Evolutionary conservation across 2,113 vertebrate genomes (phyloP).

Genomic region (Oncorhynchus nerka): DNA sequence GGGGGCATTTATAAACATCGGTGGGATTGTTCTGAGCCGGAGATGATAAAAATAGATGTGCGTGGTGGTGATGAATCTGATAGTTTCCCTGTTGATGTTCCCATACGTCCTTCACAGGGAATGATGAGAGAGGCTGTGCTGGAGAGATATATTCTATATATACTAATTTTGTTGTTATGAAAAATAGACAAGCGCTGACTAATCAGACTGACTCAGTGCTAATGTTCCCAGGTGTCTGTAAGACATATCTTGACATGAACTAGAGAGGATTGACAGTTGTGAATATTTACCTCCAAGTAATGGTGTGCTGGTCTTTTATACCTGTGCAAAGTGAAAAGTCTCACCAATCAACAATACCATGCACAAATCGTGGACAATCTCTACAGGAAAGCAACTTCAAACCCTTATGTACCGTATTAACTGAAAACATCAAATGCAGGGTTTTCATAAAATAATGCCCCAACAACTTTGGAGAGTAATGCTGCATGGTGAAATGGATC

Average conservation of each 20-base stretch:
- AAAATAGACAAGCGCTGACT: not conserved
- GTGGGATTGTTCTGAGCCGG: conserved; percentile 24
- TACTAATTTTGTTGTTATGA: not conserved
- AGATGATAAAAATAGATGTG: conserved; percentile 45
- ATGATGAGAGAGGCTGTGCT: conserved; percentile 8
- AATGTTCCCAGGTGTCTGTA: not conserved
- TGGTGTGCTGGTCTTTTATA: too few relatives aligned
- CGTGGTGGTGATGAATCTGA: conserved; percentile 31
- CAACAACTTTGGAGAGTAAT: not conserved
- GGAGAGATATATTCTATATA: not conserved
- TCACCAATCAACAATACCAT: not conserved
- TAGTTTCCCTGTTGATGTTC: conserved; percentile 19
- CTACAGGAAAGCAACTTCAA: too few relatives aligned
- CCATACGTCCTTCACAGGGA: conserved; percentile 22
- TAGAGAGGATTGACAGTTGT: too few relatives aligned
- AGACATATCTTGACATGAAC: not conserved
- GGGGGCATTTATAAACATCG: conserved; percentile 38
- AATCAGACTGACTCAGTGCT: not conserved
- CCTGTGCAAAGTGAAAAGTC: too few relatives aligned
- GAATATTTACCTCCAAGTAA: too few relatives aligned
- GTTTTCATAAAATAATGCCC: too few relatives aligned
- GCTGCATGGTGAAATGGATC: not conserved
- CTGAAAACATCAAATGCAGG: too few relatives aligned
- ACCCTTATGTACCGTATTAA: too few relatives aligned
- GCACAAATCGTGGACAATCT: too few relatives aligned